Conservation (phyloP, 2,797 vertebrate genomes). For the Spizella passerina region DNA sequence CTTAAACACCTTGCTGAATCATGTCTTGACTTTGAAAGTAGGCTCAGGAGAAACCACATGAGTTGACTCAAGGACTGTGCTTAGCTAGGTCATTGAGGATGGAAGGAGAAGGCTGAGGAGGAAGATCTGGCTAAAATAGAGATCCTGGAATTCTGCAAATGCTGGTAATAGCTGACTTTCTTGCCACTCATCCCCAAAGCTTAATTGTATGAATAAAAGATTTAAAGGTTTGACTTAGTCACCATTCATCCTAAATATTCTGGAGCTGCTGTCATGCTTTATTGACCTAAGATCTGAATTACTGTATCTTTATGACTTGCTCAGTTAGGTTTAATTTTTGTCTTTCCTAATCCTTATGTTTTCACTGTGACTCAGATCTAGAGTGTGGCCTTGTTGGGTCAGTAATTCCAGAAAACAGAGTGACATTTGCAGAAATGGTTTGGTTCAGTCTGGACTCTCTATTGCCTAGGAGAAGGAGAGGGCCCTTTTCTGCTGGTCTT, state of each 20-base stretch:
- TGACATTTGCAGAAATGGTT: background rate
- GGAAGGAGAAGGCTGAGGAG: background rate
- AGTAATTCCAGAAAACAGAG: background rate
- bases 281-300: background rate
- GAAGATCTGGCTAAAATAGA: background rate
- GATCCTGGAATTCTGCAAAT: background rate
- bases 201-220: background rate
- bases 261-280: background rate
- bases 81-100: background rate
- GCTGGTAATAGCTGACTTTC: background rate
- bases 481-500: background rate
- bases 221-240: background rate
- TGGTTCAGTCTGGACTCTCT: background rate
- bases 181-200: background rate
- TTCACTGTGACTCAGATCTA: background rate
- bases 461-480: background rate
- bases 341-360: background rate
- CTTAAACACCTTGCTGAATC: constrained; percentile 61
- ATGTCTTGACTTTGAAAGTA: constrained; percentile 56
- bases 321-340: background rate
- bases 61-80: constrained; percentile 29
- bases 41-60: constrained; percentile 48
- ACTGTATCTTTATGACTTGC: background rate
- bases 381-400: accelerated
- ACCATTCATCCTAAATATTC: background rate